phyloP scores from a whole-genome alignment of 2,888 invertebrate genomes.

The Bellardia bayeri region DNA sequence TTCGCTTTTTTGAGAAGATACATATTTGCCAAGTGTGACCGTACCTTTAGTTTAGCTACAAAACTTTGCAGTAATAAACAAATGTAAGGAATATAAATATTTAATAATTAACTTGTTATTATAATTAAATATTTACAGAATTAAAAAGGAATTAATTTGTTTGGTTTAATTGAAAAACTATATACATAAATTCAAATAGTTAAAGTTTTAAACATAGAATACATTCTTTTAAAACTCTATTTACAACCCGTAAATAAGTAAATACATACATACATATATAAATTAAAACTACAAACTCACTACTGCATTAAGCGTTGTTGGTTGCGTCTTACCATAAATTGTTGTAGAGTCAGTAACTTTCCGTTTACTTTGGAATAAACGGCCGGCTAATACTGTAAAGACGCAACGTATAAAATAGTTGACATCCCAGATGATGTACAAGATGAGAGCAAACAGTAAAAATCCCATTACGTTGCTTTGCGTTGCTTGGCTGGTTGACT shows the following conservation, averaged over 20 bases:
- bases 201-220: background rate
- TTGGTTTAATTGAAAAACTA: no score
- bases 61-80: no score
- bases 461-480: conserved; percentile 77
- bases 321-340: conserved; percentile 88
- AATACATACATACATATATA: background rate
- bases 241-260: conserved; percentile 23
- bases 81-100: no score
- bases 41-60: no score
- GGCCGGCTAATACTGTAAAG: conserved; percentile 89
- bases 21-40: no score
- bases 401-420: conserved; percentile 91
- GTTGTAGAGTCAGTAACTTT: conserved; percentile 88
- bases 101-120: no score
- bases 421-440: conserved; percentile 91
- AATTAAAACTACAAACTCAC: background rate
- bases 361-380: conserved; percentile 89
- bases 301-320: background rate
- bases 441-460: conserved; percentile 82
- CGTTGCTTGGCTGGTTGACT: conserved; percentile 25
- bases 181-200: background rate
- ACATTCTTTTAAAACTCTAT: conserved; percentile 27
- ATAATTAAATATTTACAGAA: background rate
- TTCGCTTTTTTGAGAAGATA: no score
- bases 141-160: background rate